Conservation (phyloP, 2,113 vertebrate genomes). For the Eonycteris spelaea region DNA sequence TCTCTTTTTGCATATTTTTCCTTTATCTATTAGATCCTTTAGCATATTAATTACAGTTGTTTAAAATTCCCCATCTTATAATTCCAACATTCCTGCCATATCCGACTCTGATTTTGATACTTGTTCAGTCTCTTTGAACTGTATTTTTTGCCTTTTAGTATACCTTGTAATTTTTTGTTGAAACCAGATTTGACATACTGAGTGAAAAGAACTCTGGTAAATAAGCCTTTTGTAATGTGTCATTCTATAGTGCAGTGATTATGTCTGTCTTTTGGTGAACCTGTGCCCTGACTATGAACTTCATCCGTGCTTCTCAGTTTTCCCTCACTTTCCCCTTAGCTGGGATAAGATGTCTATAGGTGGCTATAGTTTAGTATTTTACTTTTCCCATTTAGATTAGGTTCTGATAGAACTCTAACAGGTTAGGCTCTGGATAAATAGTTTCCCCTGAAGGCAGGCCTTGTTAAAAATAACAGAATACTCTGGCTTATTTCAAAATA, state of each 20-base stretch:
- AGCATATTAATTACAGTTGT: background rate
- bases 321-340: fast-evolving
- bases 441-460: background rate
- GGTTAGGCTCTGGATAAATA: background rate
- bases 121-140: background rate
- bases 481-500: background rate
- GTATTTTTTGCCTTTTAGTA: background rate
- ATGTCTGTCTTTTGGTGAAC: background rate
- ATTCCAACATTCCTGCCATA: background rate
- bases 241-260: background rate
- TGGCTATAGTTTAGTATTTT: background rate
- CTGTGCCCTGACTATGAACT: background rate
- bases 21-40: background rate
- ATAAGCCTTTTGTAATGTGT: background rate
- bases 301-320: background rate
- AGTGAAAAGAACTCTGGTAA: background rate
- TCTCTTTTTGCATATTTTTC: background rate
- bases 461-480: background rate
- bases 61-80: background rate
- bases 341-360: background rate
- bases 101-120: background rate
- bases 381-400: background rate
- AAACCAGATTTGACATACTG: background rate
- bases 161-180: background rate
- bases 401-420: background rate